Conservation (phyloP, 2,888 invertebrate species). For the Pristionchus mayeri region DNA sequence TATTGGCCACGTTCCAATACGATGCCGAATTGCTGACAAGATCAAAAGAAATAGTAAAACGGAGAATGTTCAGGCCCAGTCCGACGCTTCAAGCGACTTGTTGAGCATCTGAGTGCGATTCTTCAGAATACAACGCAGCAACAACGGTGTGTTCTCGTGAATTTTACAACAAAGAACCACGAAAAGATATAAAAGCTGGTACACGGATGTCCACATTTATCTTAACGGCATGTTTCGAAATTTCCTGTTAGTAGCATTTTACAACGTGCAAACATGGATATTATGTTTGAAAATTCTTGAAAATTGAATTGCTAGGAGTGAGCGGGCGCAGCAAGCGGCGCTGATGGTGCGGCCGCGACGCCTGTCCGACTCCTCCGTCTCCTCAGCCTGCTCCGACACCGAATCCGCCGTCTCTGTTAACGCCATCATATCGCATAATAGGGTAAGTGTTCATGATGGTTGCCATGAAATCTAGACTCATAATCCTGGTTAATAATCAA, state of each 20-base stretch:
- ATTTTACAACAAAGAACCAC: not conserved
- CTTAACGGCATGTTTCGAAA: too few species aligned
- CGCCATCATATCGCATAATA: slow-evolving; percentile 54
- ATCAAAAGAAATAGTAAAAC: too few species aligned
- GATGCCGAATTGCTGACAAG: too few species aligned
- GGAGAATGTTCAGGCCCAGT: slow-evolving; percentile 60
- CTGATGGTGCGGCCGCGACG: slow-evolving; percentile 74
- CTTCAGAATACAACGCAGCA: slow-evolving; percentile 69
- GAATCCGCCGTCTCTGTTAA: slow-evolving; percentile 55
- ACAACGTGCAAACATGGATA: not conserved
- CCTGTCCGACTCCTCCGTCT: slow-evolving; percentile 73
- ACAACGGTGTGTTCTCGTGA: slow-evolving; percentile 50
- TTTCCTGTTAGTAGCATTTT: too few species aligned
- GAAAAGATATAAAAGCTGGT: not conserved
- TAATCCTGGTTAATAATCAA: too few species aligned
- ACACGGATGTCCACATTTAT: too few species aligned
- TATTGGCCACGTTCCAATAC: too few species aligned
- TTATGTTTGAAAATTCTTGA: not conserved
- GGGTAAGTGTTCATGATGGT: too few species aligned
- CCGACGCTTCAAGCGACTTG: slow-evolving; percentile 74
- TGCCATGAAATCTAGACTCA: too few species aligned
- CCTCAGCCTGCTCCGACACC: slow-evolving; percentile 68
- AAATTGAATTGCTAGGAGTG: too few species aligned
- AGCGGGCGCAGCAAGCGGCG: slow-evolving; percentile 62
- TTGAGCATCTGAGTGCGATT: slow-evolving; percentile 75